Conservation (phyloP, 2,797 vertebrate species). For the Falco biarmicus region DNA sequence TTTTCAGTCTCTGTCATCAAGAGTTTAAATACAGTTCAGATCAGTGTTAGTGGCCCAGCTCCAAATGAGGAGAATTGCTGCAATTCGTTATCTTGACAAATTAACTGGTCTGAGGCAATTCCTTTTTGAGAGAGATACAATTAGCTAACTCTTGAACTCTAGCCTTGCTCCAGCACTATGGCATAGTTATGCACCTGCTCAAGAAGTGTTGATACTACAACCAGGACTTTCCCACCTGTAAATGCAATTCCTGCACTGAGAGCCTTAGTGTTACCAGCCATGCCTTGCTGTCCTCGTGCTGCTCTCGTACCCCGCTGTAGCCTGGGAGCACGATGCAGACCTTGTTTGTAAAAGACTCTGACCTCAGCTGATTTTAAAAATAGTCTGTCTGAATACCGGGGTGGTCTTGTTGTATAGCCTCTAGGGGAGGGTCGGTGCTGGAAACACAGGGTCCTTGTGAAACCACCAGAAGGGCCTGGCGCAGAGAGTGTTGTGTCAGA, state of each 20-base stretch:
- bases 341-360: background rate
- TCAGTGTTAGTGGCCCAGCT: conserved; percentile 61
- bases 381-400: background rate
- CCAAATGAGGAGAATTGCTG: conserved; percentile 46
- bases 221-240: background rate
- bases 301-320: fast-evolving
- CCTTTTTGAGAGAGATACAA: conserved; percentile 58
- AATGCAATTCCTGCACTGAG: background rate
- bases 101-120: conserved; percentile 69
- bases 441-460: background rate
- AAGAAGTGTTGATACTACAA: background rate
- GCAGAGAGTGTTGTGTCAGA: background rate
- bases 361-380: background rate
- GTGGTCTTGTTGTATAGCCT: background rate
- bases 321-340: fast-evolving
- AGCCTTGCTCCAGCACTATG: background rate
- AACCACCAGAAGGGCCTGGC: background rate
- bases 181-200: conserved; percentile 38
- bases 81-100: conserved; percentile 70
- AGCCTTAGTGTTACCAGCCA: background rate
- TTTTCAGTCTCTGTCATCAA: conserved; percentile 62
- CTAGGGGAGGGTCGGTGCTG: background rate
- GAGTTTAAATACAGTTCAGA: conserved; percentile 70
- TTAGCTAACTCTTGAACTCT: conserved; percentile 63
- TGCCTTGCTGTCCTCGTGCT: background rate